These are phyloP conservation scores for Mimumesa dahlbomi DNA, from an alignment of 2,888 invertebrate species.

Conservation along the genomic window DNA sequence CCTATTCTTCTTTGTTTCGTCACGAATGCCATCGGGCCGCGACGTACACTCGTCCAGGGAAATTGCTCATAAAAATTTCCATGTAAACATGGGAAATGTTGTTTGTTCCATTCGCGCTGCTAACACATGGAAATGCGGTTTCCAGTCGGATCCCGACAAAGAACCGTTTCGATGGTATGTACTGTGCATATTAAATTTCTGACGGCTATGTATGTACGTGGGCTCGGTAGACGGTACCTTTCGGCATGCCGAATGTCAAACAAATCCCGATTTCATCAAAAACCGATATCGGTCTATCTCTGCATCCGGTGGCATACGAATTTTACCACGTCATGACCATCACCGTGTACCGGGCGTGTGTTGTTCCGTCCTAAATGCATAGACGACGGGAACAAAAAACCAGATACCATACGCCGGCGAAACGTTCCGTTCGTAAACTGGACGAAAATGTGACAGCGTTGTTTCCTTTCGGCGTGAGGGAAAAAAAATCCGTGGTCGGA, in stretches of 20 bases:
- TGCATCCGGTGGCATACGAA: constrained; percentile 38
- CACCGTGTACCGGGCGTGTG: constrained; percentile 14
- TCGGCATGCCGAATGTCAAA: constrained; percentile 69
- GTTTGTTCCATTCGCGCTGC: not conserved
- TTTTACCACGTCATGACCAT: constrained; percentile 41
- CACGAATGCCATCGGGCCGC: no score
- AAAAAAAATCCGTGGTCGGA: no score
- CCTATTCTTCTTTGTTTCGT: no score
- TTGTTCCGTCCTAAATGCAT: constrained; percentile 46
- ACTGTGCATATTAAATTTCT: constrained; percentile 63
- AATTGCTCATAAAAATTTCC: no score
- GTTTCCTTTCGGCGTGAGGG: constrained; percentile 19
- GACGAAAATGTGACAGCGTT: constrained; percentile 29
- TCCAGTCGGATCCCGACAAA: constrained; percentile 3
- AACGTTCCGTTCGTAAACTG: constrained; percentile 12
- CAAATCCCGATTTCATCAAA: constrained; percentile 71
- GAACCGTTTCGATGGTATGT: constrained; percentile 30
- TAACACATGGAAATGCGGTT: constrained; percentile 3
- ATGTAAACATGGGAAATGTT: not conserved
- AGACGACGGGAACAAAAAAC: constrained; percentile 39
- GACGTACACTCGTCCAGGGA: no score
- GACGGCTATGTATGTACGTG: constrained; percentile 28
- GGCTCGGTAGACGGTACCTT: constrained; percentile 35
- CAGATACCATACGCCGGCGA: constrained; percentile 30
- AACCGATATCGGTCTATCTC: constrained; percentile 60